Conservation (phyloP, 2,888 invertebrate genomes). For the Drosophila atripex region DNA sequence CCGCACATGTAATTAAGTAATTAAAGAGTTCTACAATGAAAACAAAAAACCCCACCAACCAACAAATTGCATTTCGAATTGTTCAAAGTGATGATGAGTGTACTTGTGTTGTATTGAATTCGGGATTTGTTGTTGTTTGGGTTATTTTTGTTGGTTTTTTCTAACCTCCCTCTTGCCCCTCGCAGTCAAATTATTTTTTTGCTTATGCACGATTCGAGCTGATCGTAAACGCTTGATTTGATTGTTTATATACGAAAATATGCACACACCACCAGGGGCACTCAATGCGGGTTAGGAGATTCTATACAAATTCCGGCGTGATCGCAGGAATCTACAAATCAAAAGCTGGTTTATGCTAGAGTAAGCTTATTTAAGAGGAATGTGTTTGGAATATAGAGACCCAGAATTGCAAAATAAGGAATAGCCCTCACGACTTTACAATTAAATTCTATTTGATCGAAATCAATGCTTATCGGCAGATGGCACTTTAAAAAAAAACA, state of each 20-base stretch:
- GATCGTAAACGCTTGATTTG: constrained; percentile 74
- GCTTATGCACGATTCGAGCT: constrained; percentile 61
- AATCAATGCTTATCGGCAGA: background rate
- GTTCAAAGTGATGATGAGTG: constrained; percentile 67
- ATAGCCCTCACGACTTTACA: constrained; percentile 1
- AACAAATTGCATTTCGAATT: constrained; percentile 51
- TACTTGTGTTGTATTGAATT: constrained; percentile 42
- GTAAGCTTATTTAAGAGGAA: constrained; percentile 3
- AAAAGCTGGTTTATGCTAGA: constrained; percentile 21
- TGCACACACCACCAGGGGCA: constrained; percentile 49
- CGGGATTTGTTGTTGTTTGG: constrained; percentile 23
- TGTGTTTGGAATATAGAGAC: constrained; percentile 9
- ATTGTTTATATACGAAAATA: constrained; percentile 69
- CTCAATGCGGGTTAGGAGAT: constrained; percentile 32
- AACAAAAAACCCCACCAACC: constrained; percentile 29
- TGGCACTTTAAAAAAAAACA: constrained; percentile 2
- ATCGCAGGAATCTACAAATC: constrained; percentile 3
- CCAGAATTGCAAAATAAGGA: background rate
- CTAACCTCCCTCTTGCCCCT: constrained; percentile 1
- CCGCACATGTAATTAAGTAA: constrained; percentile 58
- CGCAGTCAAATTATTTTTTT: constrained; percentile 15
- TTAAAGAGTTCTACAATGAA: constrained; percentile 32
- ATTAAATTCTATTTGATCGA: background rate
- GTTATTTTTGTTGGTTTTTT: constrained; percentile 27
- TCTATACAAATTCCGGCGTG: constrained; percentile 15